A percentile compares a stretch with the other conserved stretches of the same genome.
Evolutionary conservation across 1,140 invertebrate genomes (phyloP).

Genomic region (Drosophila burlai): DNA sequence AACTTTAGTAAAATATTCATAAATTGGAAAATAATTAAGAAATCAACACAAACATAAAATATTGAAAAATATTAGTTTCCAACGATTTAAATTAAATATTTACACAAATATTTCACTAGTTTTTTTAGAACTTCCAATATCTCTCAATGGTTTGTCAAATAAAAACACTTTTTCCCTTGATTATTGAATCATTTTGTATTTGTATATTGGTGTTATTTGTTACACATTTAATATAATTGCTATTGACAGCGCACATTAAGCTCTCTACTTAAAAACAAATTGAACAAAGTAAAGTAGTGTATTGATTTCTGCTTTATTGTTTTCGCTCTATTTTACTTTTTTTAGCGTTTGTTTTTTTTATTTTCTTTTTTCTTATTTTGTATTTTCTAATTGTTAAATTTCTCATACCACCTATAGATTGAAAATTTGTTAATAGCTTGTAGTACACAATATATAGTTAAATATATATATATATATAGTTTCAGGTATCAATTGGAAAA

Average conservation of each 20-base stretch:
- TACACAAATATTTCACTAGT: too few relatives aligned
- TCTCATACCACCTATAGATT: conserved; percentile 68
- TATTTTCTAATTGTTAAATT: conserved; percentile 34
- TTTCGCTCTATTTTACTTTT: conserved; percentile 15
- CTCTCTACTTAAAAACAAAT: conserved; percentile 77
- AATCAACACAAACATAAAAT: too few relatives aligned
- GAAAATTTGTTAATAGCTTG: conserved; percentile 74
- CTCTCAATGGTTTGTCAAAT: too few relatives aligned
- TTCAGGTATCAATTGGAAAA: conserved; percentile 77
- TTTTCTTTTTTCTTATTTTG: conserved; percentile 10
- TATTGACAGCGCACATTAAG: conserved; percentile 82
- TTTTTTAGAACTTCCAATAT: too few relatives aligned
- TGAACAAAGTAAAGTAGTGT: conserved; percentile 66
- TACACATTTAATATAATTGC: conserved; percentile 67
- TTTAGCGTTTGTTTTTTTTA: conserved; percentile 4
- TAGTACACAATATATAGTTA: conserved; percentile 63
- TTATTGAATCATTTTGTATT: conserved; percentile 70
- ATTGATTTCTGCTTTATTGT: conserved; percentile 35
- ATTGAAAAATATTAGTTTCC: too few relatives aligned
- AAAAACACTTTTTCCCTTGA: conserved; percentile 35
- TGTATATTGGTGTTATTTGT: conserved; percentile 76
- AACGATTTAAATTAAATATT: too few relatives aligned
- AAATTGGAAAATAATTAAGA: too few relatives aligned
- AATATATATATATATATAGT: conserved; percentile 3
- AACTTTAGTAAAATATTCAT: too few relatives aligned